Evolutionary conservation across 35 echinoderm and acorn worm genomes (phyloP).

Genomic region (Lytechinus variegatus): DNA sequence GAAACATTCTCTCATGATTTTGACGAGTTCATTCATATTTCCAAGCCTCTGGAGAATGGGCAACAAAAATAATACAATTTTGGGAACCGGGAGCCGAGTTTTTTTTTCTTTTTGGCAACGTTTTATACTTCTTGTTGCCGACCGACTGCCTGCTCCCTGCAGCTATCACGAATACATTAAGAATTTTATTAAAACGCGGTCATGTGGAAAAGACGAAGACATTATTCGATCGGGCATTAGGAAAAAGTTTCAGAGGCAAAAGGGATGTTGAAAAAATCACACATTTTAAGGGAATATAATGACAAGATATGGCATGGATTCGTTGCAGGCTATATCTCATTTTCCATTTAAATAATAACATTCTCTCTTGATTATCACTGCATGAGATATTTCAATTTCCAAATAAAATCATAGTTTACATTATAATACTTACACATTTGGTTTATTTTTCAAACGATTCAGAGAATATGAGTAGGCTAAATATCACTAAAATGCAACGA

Average conservation of each 20-base stretch:
- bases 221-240: conserved; percentile 33
- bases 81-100: background rate
- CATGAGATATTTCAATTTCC: too few relatives aligned
- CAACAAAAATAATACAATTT: background rate
- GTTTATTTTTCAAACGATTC: too few relatives aligned
- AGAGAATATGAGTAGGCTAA: too few relatives aligned
- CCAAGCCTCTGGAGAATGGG: background rate
- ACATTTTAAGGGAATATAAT: background rate
- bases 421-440: too few relatives aligned
- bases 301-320: background rate
- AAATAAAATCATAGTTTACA: too few relatives aligned
- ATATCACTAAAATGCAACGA: too few relatives aligned
- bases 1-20: background rate
- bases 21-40: background rate
- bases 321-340: background rate
- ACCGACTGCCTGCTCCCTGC: background rate
- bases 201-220: conserved; percentile 27
- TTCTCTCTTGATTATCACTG: background rate
- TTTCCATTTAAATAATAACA: background rate
- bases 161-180: conserved; percentile 48
- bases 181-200: conserved; percentile 50
- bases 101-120: background rate
- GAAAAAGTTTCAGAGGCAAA: background rate
- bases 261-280: background rate
- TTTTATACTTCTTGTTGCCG: conserved; percentile 20